Conservation (phyloP, 2,113 vertebrate genomes). For the Sceloporus undulatus region DNA sequence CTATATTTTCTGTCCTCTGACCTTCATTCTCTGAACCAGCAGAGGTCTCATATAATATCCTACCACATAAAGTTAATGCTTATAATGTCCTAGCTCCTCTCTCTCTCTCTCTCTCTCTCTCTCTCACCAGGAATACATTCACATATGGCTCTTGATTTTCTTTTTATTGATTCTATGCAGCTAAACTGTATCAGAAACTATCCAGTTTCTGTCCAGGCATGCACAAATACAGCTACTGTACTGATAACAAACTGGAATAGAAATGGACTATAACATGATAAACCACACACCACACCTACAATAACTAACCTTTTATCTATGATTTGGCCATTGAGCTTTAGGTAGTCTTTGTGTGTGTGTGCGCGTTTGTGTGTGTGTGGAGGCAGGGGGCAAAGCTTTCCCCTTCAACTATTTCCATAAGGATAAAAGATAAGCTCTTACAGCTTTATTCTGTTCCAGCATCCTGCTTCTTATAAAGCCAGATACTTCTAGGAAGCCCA, state of each 20-base stretch:
- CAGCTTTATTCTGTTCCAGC: background rate
- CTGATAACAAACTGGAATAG: background rate
- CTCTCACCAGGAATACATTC: background rate
- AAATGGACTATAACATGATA: background rate
- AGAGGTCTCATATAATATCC: background rate
- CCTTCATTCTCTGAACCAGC: background rate
- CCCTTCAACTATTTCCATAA: no score
- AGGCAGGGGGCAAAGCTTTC: no score
- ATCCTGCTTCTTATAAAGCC: background rate
- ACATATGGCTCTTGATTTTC: background rate
- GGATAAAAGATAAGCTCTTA: background rate
- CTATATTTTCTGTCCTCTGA: background rate
- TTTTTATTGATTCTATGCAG: background rate
- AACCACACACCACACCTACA: background rate
- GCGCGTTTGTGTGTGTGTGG: background rate
- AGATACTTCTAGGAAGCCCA: background rate
- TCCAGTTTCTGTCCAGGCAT: background rate
- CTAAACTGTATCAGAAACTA: background rate
- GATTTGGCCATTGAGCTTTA: background rate
- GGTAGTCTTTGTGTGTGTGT: background rate
- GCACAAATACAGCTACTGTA: background rate
- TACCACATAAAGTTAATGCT: background rate
- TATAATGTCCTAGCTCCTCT: background rate
- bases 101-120: background rate
- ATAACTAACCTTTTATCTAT: background rate